phyloP scores from a whole-genome alignment of 2,113 vertebrate genomes.

The Otocyon megalotis region DNA sequence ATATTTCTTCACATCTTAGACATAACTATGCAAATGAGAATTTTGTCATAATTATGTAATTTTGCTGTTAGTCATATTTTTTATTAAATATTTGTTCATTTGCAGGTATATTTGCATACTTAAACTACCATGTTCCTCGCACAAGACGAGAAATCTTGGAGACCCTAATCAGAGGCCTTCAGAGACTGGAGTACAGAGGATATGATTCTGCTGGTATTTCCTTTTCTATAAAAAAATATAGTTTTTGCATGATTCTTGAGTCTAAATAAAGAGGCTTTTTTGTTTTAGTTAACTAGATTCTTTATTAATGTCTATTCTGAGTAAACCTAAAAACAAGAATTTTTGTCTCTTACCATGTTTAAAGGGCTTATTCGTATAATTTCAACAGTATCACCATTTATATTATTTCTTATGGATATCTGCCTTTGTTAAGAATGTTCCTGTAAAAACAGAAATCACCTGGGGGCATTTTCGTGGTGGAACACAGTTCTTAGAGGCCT shows the following conservation, averaged over 20 bases:
- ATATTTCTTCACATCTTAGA: not conserved
- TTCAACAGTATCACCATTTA: slow-evolving; percentile 11
- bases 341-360: slow-evolving; percentile 49
- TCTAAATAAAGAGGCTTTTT: slow-evolving; percentile 12
- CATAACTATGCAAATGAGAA: slow-evolving; percentile 9
- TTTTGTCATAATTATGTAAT: slow-evolving; percentile 41
- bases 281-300: not conserved
- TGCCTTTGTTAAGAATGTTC: slow-evolving; percentile 47
- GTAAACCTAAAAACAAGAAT: slow-evolving; percentile 45
- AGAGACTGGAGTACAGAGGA: slow-evolving; percentile 97
- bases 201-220: slow-evolving; percentile 97
- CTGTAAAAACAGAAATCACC: not conserved
- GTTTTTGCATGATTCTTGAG: slow-evolving; percentile 51
- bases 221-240: slow-evolving; percentile 27
- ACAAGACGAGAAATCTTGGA: slow-evolving; percentile 98
- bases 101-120: slow-evolving; percentile 98
- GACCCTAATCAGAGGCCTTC: slow-evolving; percentile 97
- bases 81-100: slow-evolving; percentile 65
- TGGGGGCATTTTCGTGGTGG: not conserved
- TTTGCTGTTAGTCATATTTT: slow-evolving; percentile 44
- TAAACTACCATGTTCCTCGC: slow-evolving; percentile 98
- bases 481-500: slow-evolving; percentile 4
- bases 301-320: slow-evolving; percentile 3
- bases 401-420: not conserved
- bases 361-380: slow-evolving; percentile 34